Conservation (phyloP, 1,140 invertebrate species). For the Geopemphigus sp. region DNA sequence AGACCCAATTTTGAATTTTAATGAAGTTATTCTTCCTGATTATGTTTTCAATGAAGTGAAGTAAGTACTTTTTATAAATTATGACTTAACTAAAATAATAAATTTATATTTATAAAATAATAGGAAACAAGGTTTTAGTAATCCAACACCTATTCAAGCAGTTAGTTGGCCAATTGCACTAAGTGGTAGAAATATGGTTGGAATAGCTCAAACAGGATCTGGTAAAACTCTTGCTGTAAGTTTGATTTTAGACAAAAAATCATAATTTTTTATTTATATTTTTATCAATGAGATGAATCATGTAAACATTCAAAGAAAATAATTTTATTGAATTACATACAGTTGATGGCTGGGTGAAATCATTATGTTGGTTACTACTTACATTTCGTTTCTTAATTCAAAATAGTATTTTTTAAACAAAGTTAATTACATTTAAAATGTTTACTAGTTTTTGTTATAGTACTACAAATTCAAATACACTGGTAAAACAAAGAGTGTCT, state of each 20-base stretch:
- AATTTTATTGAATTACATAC: too few relatives aligned
- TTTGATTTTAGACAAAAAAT: not conserved
- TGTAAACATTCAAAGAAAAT: too few relatives aligned
- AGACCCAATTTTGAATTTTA: conserved; percentile 81
- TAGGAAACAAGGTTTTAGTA: conserved; percentile 52
- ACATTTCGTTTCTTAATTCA: not conserved
- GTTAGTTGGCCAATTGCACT: conserved; percentile 92
- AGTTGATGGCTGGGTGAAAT: too few relatives aligned
- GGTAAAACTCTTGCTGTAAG: conserved; percentile 61
- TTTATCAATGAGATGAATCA: too few relatives aligned
- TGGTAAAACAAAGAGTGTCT: not conserved
- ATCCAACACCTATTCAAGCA: conserved; percentile 84
- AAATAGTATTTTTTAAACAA: not conserved
- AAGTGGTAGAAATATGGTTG: conserved; percentile 86
- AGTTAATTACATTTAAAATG: not conserved
- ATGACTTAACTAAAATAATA: not conserved
- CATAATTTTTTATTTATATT: too few relatives aligned
- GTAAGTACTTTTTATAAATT: conserved; percentile 58
- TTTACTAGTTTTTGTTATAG: not conserved
- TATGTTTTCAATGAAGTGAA: conserved; percentile 75
- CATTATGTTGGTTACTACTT: too few relatives aligned
- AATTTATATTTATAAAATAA: not conserved
- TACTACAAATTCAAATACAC: not conserved
- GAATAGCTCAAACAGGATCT: conserved; percentile 82
- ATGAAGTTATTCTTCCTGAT: conserved; percentile 85